These are phyloP conservation scores for Disparrhopalites patrizii DNA, from an alignment of 2,888 invertebrate genomes.

Conservation along the genomic window DNA sequence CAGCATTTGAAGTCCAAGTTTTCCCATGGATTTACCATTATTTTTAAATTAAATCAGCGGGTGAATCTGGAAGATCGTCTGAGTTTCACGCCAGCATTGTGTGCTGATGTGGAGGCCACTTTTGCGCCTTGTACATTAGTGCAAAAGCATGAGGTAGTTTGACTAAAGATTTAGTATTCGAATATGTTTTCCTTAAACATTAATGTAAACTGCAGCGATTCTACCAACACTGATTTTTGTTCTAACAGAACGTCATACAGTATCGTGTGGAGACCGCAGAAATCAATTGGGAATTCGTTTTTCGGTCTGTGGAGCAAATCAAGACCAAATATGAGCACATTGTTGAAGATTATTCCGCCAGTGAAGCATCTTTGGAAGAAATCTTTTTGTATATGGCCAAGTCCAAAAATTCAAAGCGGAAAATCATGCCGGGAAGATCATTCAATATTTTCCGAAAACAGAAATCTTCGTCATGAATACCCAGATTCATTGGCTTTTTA, in stretches of 20 bases:
- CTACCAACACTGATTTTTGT: constrained; percentile 27
- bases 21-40: constrained; percentile 53
- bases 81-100: constrained; percentile 51
- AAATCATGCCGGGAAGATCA: too few relatives aligned
- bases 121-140: constrained; percentile 61
- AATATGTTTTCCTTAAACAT: not conserved
- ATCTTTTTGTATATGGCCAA: constrained; percentile 55
- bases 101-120: constrained; percentile 55
- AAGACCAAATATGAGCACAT: constrained; percentile 51
- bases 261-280: constrained; percentile 52
- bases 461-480: too few relatives aligned
- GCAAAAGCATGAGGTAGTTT: constrained; percentile 68
- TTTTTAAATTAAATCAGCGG: constrained; percentile 26
- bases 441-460: too few relatives aligned
- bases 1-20: constrained; percentile 67
- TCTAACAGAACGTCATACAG: constrained; percentile 52
- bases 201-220: not conserved
- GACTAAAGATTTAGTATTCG: constrained; percentile 15
- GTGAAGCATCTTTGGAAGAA: constrained; percentile 55
- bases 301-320: constrained; percentile 53
- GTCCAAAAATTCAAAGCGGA: not conserved
- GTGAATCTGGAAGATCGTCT: constrained; percentile 56
- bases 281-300: constrained; percentile 53
- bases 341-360: constrained; percentile 54
- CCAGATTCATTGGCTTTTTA: too few relatives aligned